These are phyloP conservation scores for Glaucomys volans DNA, from an alignment of 2,113 vertebrate species.

Conservation along the genomic window DNA sequence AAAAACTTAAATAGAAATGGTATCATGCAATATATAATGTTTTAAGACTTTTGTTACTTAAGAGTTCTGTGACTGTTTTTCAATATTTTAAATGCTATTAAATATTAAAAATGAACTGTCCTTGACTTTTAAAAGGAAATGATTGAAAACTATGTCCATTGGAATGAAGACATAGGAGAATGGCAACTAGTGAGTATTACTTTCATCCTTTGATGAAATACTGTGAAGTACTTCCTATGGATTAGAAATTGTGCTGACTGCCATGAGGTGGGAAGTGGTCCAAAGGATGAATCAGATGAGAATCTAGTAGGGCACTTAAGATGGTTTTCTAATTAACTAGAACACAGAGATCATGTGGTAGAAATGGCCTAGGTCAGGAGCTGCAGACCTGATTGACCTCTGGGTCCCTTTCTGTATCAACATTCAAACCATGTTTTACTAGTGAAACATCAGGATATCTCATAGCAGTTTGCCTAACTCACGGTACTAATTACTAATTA, in stretches of 20 bases:
- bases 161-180: conserved; percentile 99
- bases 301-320: neutral
- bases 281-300: neutral
- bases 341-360: neutral
- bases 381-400: neutral
- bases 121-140: conserved; percentile 91
- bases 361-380: neutral
- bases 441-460: neutral
- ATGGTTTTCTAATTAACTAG: neutral
- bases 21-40: neutral
- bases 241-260: neutral
- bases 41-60: conserved; percentile 18
- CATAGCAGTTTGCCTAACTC: neutral
- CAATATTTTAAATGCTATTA: conserved; percentile 52
- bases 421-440: neutral
- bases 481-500: conserved; percentile 52
- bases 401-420: neutral
- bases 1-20: neutral
- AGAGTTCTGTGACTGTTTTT: conserved; percentile 17
- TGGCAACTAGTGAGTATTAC: conserved; percentile 95
- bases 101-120: neutral
- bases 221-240: neutral
- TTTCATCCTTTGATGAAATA: neutral
- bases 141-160: conserved; percentile 99
- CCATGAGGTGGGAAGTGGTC: neutral